phyloP scores from a whole-genome alignment of 2,797 vertebrate genomes.

The Megaceryle alcyon region DNA sequence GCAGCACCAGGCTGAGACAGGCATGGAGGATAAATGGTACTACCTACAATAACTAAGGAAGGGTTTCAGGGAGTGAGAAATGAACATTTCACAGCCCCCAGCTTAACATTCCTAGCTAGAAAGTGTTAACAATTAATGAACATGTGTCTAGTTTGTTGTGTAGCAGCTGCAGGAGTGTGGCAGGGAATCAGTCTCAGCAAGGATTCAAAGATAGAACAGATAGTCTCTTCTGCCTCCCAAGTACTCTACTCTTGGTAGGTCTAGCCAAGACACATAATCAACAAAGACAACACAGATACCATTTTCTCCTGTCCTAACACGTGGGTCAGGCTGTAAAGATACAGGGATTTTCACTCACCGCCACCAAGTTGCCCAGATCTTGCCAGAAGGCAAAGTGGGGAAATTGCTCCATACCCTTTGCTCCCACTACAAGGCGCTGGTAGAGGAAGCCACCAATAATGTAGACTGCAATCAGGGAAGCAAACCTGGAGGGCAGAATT shows the following conservation, averaged over 20 bases:
- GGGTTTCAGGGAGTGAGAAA: not conserved
- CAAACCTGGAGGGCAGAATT: conserved; percentile 77
- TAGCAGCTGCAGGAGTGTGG: not conserved
- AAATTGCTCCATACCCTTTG: conserved; percentile 97
- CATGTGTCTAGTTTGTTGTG: not conserved
- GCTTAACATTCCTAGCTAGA: not conserved
- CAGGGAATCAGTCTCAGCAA: not conserved
- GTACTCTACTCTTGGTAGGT: not conserved
- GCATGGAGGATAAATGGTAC: not conserved
- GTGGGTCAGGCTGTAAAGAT: not conserved
- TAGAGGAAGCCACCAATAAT: conserved; percentile 94
- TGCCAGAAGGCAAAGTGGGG: conserved; percentile 95
- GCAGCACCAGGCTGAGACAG: not conserved
- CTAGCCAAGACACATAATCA: not conserved
- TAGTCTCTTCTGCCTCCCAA: not conserved
- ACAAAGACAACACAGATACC: not conserved
- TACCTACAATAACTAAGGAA: not conserved
- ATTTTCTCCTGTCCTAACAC: not conserved
- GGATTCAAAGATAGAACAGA: not conserved
- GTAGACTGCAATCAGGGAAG: conserved; percentile 87
- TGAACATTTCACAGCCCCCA: not conserved
- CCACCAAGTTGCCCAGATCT: conserved; percentile 92
- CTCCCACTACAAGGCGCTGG: conserved; percentile 93
- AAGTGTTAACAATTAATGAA: not conserved
- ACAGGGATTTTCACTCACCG: conserved; percentile 82